phyloP scores from a whole-genome alignment of 2,797 vertebrate species.

The Eurystomus glaucurus region DNA sequence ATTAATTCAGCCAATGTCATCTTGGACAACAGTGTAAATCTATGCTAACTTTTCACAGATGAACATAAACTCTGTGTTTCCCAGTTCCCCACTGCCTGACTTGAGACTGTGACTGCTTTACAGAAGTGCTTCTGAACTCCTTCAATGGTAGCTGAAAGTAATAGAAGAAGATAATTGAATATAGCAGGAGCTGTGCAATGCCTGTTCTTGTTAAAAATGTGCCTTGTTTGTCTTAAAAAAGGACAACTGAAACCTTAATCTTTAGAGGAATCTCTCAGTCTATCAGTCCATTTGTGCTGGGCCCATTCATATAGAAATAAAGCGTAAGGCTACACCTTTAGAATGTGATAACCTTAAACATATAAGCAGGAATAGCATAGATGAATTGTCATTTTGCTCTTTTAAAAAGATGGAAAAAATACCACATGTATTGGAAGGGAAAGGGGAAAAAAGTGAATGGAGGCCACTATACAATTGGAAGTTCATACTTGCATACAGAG shows the following conservation, averaged over 20 bases:
- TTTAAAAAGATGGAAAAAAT: background rate
- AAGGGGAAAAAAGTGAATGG: background rate
- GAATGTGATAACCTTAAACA: background rate
- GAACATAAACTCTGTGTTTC: background rate
- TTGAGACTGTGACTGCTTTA: background rate
- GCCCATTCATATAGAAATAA: background rate
- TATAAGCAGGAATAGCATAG: background rate
- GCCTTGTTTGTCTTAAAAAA: background rate
- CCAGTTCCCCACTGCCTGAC: background rate
- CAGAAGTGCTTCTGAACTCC: background rate
- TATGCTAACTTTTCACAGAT: background rate
- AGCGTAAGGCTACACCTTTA: background rate
- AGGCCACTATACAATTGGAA: fast-evolving
- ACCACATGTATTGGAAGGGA: background rate
- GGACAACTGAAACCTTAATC: background rate
- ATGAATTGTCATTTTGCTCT: background rate
- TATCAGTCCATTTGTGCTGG: background rate
- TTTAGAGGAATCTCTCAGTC: background rate
- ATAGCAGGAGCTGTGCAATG: background rate
- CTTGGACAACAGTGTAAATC: background rate
- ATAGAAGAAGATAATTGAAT: background rate
- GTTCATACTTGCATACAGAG: background rate
- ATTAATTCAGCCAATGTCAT: background rate
- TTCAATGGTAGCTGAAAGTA: background rate
- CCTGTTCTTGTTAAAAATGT: background rate